phyloP scores from a whole-genome alignment of 2,113 vertebrate species.

The Irena cyanogastra region DNA sequence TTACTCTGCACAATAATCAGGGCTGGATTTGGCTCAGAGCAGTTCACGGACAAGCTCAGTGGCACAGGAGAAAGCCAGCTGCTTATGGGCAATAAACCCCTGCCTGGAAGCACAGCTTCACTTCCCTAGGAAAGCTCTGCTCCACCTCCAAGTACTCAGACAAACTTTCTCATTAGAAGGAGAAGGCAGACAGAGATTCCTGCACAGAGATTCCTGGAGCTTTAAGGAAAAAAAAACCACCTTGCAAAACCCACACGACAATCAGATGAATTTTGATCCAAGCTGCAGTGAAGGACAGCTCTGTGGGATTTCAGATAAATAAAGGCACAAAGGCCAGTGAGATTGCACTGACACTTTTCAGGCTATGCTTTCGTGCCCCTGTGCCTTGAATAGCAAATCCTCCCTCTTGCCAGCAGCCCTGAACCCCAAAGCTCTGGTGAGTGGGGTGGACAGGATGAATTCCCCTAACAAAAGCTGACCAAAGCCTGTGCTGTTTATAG shows the following conservation, averaged over 20 bases:
- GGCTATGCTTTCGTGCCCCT: background rate
- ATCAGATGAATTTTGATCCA: background rate
- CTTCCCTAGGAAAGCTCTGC: background rate
- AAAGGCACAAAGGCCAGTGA: conserved; percentile 23
- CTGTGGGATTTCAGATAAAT: conserved; percentile 16
- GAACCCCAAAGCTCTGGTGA: background rate
- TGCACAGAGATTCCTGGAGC: background rate
- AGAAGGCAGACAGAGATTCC: background rate
- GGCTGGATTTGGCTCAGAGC: background rate
- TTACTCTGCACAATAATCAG: background rate
- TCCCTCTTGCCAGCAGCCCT: background rate
- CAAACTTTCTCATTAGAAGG: background rate
- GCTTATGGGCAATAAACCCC: background rate
- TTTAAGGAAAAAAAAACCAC: background rate
- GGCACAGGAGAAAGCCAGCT: background rate
- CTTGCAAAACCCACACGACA: background rate
- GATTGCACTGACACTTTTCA: conserved; percentile 33
- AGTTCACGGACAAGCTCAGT: background rate
- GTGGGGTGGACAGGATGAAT: background rate
- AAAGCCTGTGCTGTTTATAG: background rate
- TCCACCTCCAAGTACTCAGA: background rate
- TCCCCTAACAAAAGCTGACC: background rate
- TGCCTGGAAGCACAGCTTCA: background rate
- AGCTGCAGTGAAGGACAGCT: background rate
- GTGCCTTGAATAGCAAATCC: background rate